Evolutionary conservation across 1,140 invertebrate species (phyloP), one percentile per base, ranked within the genome.

Genomic region (Cotesia typhae): DNA sequence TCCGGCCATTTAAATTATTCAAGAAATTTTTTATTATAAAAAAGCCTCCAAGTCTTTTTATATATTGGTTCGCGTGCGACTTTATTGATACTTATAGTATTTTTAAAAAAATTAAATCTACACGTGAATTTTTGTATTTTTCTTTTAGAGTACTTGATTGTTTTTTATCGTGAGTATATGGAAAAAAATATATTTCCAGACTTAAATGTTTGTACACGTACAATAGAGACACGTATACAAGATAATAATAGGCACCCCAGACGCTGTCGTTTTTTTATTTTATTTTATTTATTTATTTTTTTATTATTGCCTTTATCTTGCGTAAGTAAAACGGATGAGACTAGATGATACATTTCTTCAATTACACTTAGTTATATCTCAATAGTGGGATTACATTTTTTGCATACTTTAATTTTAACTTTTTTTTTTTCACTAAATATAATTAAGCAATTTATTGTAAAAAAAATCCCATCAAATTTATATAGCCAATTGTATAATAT

Each of bases 161-260:
- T 41, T 41, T 41, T 41, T 41, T 41, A 41, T 47, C 10, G 41
- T 47, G 41, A 47, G 41, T 47, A 47, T 47, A 47, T 47, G 6
- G 2, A 47, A 47, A 47, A 47, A 6, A 47, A 47, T 1, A 47
- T 47, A 47, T 7, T 53, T 28, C 12, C 66, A 28, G 14, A 52
- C 20, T 55, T 63, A 10, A 67, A 28, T 17, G 3, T 37, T 67
- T 67, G 66, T 67, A n/a, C 51, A 67, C 47, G 28, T 67, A 55
- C 52, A 52, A 67, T 55, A 20, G 10, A 52, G 9, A 28, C 2
- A 38, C 37, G 20, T 64, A 67, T 57, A 67, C 20, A 52, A 65
- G 12, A 66, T 51, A 67, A 67, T 67, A 67, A 67, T 67, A 67
- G 66, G 66, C 66, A 67, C 66, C 66, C 57, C 47, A 67, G 10